A percentile compares a stretch with the other conserved stretches of the same genome.
Evolutionary conservation across 2,888 invertebrate genomes (phyloP).

Genomic region (Papilio gigon): DNA sequence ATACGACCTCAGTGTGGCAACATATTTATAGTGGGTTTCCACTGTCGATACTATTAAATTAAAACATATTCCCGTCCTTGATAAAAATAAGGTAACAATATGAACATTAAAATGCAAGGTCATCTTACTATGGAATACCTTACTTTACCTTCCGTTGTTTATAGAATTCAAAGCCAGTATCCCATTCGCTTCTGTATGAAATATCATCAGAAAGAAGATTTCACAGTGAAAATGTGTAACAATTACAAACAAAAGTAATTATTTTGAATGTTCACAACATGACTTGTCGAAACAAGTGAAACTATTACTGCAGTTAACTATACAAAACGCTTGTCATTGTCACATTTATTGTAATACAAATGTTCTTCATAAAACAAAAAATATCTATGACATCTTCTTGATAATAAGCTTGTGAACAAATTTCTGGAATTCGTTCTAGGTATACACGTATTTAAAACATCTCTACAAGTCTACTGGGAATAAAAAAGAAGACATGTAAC

Average conservation of each 20-base stretch:
- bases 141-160: background rate
- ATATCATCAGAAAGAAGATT: background rate
- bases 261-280: conserved; percentile 20
- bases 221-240: background rate
- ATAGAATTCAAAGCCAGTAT: background rate
- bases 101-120: no score
- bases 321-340: background rate
- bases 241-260: conserved; percentile 10
- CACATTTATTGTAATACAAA: background rate
- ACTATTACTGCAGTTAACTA: background rate
- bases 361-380: background rate
- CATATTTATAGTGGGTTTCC: conserved; percentile 2
- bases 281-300: background rate
- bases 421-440: no score
- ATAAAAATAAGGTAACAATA: no score
- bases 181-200: background rate
- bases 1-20: conserved; percentile 2
- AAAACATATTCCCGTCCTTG: background rate
- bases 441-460: no score
- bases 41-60: background rate
- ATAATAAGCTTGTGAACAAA: no score
- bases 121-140: no score
- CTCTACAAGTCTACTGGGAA: no score
- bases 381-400: background rate
- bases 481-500: no score